These are phyloP conservation scores for Coreius guichenoti DNA, from an alignment of 2,797 vertebrate genomes.

Conservation along the genomic window DNA sequence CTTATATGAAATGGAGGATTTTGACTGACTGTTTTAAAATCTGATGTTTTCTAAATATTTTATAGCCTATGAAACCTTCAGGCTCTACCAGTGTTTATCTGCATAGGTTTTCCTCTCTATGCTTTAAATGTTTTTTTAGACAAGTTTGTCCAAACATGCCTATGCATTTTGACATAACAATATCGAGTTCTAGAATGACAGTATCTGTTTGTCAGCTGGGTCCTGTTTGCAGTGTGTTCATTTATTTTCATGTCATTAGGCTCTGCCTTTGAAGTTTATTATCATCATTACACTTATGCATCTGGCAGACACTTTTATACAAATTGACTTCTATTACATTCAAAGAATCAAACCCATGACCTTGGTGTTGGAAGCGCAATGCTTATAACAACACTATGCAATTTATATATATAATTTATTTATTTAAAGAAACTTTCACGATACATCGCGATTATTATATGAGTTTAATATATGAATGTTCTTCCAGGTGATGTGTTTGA, in stretches of 20 bases:
- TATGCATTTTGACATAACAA: conserved; percentile 16
- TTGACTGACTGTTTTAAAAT: conserved; percentile 16
- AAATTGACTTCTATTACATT: neutral
- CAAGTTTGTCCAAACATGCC: conserved; percentile 41
- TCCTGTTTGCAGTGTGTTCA: neutral
- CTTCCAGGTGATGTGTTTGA: conserved; percentile 85
- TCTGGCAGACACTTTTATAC: neutral
- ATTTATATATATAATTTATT: neutral
- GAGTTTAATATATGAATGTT: conserved; percentile 35
- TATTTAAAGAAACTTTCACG: neutral
- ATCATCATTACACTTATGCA: neutral
- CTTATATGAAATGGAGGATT: neutral
- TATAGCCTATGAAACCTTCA: neutral
- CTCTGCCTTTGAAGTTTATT: conserved; percentile 2
- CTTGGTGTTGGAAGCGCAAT: neutral
- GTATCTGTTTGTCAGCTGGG: conserved; percentile 41
- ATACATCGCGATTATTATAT: conserved; percentile 13
- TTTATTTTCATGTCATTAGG: neutral
- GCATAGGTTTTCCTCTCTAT: neutral
- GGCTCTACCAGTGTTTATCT: neutral
- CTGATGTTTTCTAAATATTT: conserved; percentile 5
- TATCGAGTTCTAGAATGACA: conserved; percentile 9
- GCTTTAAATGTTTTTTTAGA: neutral
- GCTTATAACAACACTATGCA: neutral
- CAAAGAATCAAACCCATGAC: neutral